These are phyloP conservation scores for Arrhamphus sclerolepis DNA, from an alignment of 2,797 vertebrate species.

Conservation along the genomic window DNA sequence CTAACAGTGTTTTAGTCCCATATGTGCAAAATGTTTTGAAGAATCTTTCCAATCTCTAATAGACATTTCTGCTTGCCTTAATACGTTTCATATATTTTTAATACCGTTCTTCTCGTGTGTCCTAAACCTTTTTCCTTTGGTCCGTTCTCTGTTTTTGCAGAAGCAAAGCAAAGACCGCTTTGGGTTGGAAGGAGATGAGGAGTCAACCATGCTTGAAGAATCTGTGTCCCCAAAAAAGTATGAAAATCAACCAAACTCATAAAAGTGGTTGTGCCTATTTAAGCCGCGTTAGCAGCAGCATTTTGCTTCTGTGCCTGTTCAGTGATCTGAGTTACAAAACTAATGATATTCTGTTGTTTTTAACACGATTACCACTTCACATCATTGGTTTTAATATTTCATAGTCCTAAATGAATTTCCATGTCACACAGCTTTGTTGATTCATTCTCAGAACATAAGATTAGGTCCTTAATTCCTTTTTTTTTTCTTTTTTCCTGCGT, in stretches of 20 bases:
- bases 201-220: slow-evolving; percentile 99
- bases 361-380: background rate
- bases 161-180: slow-evolving; percentile 99
- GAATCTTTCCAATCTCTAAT: too few species aligned
- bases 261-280: background rate
- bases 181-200: slow-evolving; percentile 97
- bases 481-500: slow-evolving; percentile 37
- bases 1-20: too few species aligned
- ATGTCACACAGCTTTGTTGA: slow-evolving; percentile 14
- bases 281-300: background rate
- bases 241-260: slow-evolving; percentile 35
- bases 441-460: slow-evolving; percentile 31
- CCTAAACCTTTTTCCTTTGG: too few species aligned
- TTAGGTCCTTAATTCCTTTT: slow-evolving; percentile 5
- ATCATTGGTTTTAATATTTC: too few species aligned
- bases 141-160: slow-evolving; percentile 69
- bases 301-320: background rate
- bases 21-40: too few species aligned
- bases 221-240: slow-evolving; percentile 99
- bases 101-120: background rate
- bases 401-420: too few species aligned
- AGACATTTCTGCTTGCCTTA: too few species aligned
- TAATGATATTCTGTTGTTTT: background rate
- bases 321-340: background rate
- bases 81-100: background rate